Percentiles rank a stretch among this genome's conserved stretches.
These are phyloP conservation scores for Columba livia DNA, from an alignment of 2,113 vertebrate genomes.

Conservation along the genomic window DNA sequence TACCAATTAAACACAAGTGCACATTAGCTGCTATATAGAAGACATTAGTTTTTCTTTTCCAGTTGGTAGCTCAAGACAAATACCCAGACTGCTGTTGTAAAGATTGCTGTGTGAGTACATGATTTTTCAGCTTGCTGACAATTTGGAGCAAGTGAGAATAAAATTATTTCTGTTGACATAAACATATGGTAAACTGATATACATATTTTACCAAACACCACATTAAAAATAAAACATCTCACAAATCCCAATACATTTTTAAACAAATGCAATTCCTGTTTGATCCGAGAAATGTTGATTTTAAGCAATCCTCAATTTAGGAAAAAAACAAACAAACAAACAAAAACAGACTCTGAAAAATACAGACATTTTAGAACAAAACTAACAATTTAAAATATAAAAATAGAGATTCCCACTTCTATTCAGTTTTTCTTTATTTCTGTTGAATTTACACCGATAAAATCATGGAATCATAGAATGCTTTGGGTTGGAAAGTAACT, in stretches of 20 bases:
- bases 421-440: not conserved
- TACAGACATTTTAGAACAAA: not conserved
- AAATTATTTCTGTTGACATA: not conserved
- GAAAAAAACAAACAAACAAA: too few species aligned
- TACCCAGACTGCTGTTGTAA: not conserved
- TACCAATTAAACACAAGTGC: slow-evolving; percentile 56
- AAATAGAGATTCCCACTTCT: not conserved
- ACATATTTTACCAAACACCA: not conserved
- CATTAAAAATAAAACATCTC: not conserved
- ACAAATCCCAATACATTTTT: not conserved
- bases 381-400: not conserved
- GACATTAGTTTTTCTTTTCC: slow-evolving; percentile 44
- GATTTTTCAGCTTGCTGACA: slow-evolving; percentile 22
- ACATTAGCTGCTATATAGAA: slow-evolving; percentile 42
- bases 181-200: not conserved
- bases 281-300: not conserved
- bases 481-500: not conserved
- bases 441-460: not conserved
- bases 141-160: slow-evolving; percentile 16
- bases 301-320: not conserved
- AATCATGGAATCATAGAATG: not conserved
- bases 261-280: not conserved
- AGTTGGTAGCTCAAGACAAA: slow-evolving; percentile 47
- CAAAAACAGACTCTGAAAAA: not conserved
- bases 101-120: not conserved